Evolutionary conservation across 2,888 invertebrate species (phyloP), one percentile per base, ranked within the genome.

Genomic region (Pristionchus fissidentatus): DNA sequence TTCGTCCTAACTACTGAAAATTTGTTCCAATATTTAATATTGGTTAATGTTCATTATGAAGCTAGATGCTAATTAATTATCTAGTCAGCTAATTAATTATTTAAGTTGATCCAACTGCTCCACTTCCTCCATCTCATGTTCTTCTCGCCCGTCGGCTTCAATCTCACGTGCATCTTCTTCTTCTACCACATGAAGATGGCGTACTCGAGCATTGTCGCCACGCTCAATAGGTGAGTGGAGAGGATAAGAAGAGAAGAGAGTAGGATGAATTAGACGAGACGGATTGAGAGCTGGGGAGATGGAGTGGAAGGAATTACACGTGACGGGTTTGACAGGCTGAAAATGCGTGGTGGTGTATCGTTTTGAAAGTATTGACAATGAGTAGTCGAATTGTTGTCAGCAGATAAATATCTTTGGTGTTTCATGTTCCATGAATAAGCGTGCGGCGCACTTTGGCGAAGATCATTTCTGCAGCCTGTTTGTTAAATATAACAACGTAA

Each of bases 121-220:
- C 81, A 81, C 81, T 81, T 81, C 46, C 35, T 81, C 3, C 87
- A 88, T 43, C 78, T 88, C 29, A 86, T 87, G 84, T 62, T 87
- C 55, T 84, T 86, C 62, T 84, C 88, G 0, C 88, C 88, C 10
- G 49, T 86, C 29, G 88, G 88, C 13, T 84, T 88, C 75, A 88
- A 88, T 55, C 84, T 88, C 10, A 88, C 88, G 4, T 86, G 87
- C 83, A 84, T 88, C n/a, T 88, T 88, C 85, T 88, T 88, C 85
- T 83, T 88, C 62, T 88, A 88, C 75, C 87, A 88, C 83, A 85
- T 87, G 80, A 86, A 86, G 52, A 84, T 85, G 35, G 86, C 88
- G 22, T 86, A 84, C 79, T 73, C 82, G 70, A 84, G 43, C 43
- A 75, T 80, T 22, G 55, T 80, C 22, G 70, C 77, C 49, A 66